Evolutionary conservation across 2,113 vertebrate species (phyloP), one percentile per base, ranked within the genome.

Genomic region (Elgaria multicarinata): DNA sequence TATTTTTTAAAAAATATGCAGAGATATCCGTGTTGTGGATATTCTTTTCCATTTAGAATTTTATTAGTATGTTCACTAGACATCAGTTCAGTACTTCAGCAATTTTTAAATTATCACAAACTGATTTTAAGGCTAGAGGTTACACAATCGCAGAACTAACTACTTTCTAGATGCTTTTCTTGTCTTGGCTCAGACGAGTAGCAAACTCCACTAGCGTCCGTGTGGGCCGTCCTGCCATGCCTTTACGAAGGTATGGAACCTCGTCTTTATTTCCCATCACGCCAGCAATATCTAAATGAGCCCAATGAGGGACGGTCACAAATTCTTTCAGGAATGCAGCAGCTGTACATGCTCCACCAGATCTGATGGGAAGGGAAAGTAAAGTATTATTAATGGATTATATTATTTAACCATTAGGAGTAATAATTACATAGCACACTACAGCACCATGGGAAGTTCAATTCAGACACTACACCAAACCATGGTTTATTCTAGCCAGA

Each of bases 261-360:
- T 99, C 99, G 3, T 99, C 99, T 91, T 99, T 99, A 93, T 99
- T 99, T 0, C 95, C 96, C 99, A 99, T 99, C 91, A 99, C 99
- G 3, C 99, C 99, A 10, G 99, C 99, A 10, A 99, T 99, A 93
- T 99, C 99, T 87, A 99, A 95, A 86, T 99, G 99, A 39, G 99
- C 99, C 99, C 99, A 99, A 80, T 98, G 98, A 58, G 97, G 86
- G 9, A 96, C 95, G 0, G 97, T 98, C 92, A 99, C 98, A 89
- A 99, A 99, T 90, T 99, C 98, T 89, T 93, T 97, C 87, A 99
- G 97, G 95, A 99, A 99, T 0, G 99, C 99, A 5, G 99, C 99
- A 3, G 99, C 99, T 28, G 99, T 99, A 91, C 99, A 99, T 0
- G 99, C 99, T 5, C 99, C 99, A 5, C 97, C 99, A 86, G 98